Percentiles rank a stretch among this genome's conserved stretches.
Conservation (phyloP, 2,113 vertebrate genomes). For the Rhizomys pruinosus region DNA sequence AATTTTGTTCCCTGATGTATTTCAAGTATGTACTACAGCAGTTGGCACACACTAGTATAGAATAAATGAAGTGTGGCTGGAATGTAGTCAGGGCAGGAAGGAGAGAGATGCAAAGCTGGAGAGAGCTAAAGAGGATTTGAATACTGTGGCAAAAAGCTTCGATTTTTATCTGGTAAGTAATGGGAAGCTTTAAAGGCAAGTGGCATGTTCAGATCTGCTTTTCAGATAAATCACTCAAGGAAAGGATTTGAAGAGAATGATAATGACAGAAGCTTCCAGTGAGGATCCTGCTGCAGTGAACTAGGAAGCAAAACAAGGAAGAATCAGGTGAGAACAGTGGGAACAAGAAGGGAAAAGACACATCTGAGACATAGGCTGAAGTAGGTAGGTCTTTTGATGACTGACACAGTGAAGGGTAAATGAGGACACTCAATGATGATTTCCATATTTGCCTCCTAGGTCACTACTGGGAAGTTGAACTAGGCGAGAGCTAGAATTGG, state of each 20-base stretch:
- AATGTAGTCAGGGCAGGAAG: constrained; percentile 60
- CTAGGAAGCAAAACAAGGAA: not conserved
- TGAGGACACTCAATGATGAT: not conserved
- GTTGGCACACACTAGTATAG: not conserved
- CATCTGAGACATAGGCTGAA: not conserved
- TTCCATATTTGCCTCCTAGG: not conserved
- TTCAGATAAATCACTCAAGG: constrained; percentile 66
- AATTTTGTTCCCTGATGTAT: not conserved
- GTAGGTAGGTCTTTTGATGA: not conserved
- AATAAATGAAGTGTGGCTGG: constrained; percentile 19
- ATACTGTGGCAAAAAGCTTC: constrained; percentile 54
- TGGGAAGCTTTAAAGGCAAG: constrained; percentile 65
- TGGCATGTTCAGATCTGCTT: constrained; percentile 65
- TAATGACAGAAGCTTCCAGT: not conserved
- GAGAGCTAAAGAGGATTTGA: constrained; percentile 33
- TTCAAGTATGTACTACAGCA: not conserved
- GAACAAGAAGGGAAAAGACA: not conserved
- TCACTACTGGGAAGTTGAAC: not conserved
- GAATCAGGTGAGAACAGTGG: not conserved
- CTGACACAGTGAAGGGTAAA: not conserved
- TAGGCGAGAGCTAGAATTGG: not conserved
- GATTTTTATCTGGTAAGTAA: constrained; percentile 75
- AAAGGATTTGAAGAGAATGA: constrained; percentile 47
- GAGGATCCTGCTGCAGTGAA: not conserved
- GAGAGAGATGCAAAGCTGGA: not conserved